Evolutionary conservation across 2,888 invertebrate species (phyloP).

Genomic region (Sepioteuthis lessoniana): DNA sequence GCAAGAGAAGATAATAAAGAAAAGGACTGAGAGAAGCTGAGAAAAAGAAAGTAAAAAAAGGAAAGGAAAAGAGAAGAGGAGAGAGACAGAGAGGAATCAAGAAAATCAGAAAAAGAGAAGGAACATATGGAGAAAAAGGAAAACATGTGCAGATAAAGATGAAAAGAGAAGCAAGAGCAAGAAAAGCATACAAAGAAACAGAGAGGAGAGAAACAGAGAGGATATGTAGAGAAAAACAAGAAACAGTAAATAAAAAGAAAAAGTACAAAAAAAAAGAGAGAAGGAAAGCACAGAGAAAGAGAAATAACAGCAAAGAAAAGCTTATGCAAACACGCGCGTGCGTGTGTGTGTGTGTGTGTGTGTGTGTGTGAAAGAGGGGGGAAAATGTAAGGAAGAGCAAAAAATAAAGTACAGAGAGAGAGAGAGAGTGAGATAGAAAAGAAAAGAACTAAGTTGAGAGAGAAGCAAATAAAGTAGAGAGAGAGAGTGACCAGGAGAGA

Average conservation of each 20-base stretch:
- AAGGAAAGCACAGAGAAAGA: too few species aligned
- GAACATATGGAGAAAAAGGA: too few species aligned
- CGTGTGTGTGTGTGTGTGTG: accelerated
- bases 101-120: not conserved
- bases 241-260: not conserved
- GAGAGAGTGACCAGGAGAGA: too few species aligned
- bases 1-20: too few species aligned
- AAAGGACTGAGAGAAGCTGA: not conserved
- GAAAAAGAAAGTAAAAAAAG: not conserved
- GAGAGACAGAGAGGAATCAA: accelerated
- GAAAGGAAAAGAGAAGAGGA: not conserved
- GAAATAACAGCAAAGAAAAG: too few species aligned
- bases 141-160: accelerated
- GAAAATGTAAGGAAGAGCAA: not conserved
- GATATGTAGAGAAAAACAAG: too few species aligned
- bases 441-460: too few species aligned
- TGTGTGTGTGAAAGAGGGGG: not conserved
- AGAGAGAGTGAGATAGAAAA: not conserved
- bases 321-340: too few species aligned
- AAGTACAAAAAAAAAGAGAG: not conserved
- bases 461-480: too few species aligned
- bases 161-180: too few species aligned
- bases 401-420: not conserved
- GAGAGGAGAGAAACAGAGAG: not conserved
- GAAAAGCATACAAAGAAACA: not conserved